Percentiles rank a stretch among this genome's conserved stretches.
phyloP scores from a whole-genome alignment of 2,113 vertebrate species.

The Sturnira hondurensis region DNA sequence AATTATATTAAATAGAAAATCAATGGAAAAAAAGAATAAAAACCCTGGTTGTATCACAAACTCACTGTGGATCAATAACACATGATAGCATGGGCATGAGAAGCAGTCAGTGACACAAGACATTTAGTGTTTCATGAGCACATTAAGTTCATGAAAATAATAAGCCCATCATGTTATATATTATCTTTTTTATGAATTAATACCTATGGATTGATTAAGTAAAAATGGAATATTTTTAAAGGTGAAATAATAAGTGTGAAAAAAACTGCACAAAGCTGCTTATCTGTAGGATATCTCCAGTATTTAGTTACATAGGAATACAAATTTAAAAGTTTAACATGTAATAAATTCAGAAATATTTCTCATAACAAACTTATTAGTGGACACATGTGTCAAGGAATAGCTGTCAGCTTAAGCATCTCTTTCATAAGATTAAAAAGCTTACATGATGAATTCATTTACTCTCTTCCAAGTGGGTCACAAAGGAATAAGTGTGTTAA shows the following conservation, averaged over 20 bases:
- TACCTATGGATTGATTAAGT: conserved; percentile 49
- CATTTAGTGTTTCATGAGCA: conserved; percentile 39
- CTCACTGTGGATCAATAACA: conserved; percentile 47
- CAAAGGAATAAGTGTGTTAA: neutral
- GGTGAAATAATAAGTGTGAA: neutral
- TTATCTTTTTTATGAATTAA: conserved; percentile 38
- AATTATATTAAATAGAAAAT: neutral
- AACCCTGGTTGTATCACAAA: conserved; percentile 36
- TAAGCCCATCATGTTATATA: neutral
- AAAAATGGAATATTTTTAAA: conserved; percentile 33
- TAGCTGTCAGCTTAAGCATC: neutral
- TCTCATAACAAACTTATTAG: neutral
- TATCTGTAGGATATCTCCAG: neutral
- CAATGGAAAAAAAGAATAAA: neutral
- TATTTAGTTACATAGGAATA: neutral
- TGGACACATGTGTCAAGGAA: neutral
- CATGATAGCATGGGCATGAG: conserved; percentile 12
- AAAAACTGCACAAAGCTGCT: neutral
- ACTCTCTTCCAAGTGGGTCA: neutral
- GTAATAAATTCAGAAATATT: conserved; percentile 6
- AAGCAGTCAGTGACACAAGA: conserved; percentile 23
- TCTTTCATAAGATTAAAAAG: conserved; percentile 22
- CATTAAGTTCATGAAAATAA: conserved; percentile 55
- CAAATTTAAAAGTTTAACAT: neutral
- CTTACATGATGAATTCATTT: neutral